Percentiles rank a stretch among this genome's conserved stretches.
Evolutionary conservation across 2,797 vertebrate genomes (phyloP).

Genomic region (Mionectes olivaceus): DNA sequence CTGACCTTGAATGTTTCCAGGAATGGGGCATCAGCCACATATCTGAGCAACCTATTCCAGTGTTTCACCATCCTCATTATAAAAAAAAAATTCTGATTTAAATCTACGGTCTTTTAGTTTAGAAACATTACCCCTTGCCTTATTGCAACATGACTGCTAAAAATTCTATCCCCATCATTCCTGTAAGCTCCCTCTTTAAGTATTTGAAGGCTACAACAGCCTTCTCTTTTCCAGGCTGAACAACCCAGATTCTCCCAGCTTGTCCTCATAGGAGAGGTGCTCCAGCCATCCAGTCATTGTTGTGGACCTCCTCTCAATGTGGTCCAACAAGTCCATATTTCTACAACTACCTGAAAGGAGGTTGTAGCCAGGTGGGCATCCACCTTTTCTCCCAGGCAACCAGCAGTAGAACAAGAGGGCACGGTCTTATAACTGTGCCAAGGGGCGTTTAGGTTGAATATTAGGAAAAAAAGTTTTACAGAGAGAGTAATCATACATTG

Average conservation of each 20-base stretch:
- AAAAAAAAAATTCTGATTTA: background rate
- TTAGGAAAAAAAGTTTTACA: no score
- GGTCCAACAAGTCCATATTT: background rate
- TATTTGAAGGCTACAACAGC: background rate
- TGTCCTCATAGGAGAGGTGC: background rate
- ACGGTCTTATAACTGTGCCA: no score
- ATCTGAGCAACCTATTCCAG: background rate
- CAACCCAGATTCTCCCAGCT: background rate
- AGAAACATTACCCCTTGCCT: background rate
- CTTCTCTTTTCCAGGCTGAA: background rate
- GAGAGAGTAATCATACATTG: no score
- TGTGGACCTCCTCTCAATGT: background rate
- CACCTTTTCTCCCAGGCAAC: no score
- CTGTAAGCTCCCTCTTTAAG: background rate
- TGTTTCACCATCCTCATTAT: background rate
- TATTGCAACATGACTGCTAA: accelerated
- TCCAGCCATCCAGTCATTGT: background rate
- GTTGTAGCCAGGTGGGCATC: no score
- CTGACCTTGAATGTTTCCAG: no score
- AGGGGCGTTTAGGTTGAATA: no score
- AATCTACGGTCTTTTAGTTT: background rate
- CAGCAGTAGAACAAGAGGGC: no score
- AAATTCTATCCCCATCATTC: background rate
- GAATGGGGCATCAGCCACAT: no score
- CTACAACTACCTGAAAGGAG: no score